phyloP scores from a whole-genome alignment of 1,140 invertebrate species.

The Melitaea cinxia region DNA sequence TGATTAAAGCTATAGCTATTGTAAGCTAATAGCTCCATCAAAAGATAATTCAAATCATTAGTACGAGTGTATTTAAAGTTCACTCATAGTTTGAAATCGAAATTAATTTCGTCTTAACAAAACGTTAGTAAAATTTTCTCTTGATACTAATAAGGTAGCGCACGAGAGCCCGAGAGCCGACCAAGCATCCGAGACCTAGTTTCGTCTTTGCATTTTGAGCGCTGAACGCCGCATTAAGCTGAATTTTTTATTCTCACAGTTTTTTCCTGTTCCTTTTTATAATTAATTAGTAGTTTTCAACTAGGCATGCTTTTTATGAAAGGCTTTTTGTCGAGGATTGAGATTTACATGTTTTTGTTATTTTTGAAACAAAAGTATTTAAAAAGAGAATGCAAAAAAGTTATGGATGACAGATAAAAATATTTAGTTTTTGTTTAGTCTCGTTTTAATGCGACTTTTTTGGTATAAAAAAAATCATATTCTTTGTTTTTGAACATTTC shows the following conservation, averaged over 20 bases:
- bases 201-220: slow-evolving; percentile 38
- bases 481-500: neutral
- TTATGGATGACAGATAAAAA: no score
- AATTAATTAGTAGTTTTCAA: slow-evolving; percentile 32
- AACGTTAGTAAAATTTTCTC: slow-evolving; percentile 1
- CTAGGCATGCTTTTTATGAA: slow-evolving; percentile 1
- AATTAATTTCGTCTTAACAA: slow-evolving; percentile 8
- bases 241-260: slow-evolving; percentile 35
- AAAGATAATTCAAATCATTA: no score
- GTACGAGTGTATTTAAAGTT: neutral
- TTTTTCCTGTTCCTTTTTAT: slow-evolving; percentile 27
- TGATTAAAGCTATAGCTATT: no score
- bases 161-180: neutral
- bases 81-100: neutral
- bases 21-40: no score
- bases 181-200: slow-evolving; percentile 31
- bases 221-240: slow-evolving; percentile 31
- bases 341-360: neutral
- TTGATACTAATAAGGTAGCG: slow-evolving; percentile 6
- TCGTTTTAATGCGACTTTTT: neutral
- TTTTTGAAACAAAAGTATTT: no score
- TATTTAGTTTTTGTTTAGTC: no score
- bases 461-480: neutral
- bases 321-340: neutral
- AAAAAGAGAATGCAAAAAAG: no score